Base-by-base conservation (phyloP, 2,797 vertebrate species). In the Agapornis canus region DNA sequence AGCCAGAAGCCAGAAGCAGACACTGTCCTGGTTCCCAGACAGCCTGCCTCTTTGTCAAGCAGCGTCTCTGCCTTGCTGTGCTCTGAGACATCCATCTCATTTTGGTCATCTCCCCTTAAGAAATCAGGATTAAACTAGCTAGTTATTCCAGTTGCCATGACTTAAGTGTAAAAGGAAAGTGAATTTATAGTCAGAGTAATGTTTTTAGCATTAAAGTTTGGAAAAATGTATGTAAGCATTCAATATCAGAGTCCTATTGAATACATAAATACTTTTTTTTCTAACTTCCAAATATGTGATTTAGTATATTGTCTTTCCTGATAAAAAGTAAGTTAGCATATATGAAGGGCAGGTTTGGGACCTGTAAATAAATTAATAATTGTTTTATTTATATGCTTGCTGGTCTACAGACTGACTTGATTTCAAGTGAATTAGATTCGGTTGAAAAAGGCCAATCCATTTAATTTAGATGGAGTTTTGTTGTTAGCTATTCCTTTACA, bases 211-310 rank as follows among this genome's bases (percentile, higher is more conserved):
- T 29, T 59, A 47, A 51, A 12, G 0, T 43, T 51, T 79, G 11
- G 21, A 13, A 43, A 80, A 82, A 43, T 6, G 6, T 13, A 73
- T 21, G 26, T 25, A 13, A 54, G 11, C 47, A 1, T 52, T 77
- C 48, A 17, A 56, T 10, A 40, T 81, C 22, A 54, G 47, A 72
- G 5, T 6, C 6, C 42, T 26, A 0, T 12, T 60, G 69, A 88
- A 73, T 0, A 0, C 8, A 29, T 51, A 0, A 0, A 5, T 25
- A 32, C 21, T 1, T 82, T 81, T 72, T 39, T 81, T 84, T 51
- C 23, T 39, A 14, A 39, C 10, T 75, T 90, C 25, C 15, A 54
- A 27, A 31, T 64, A 17, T 6, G 43, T 77, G 2, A 32, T 73
- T 63, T 86, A 56, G 45, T 79, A 48, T 49, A 21, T 27, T 26